Evolutionary conservation across 2,797 vertebrate species (phyloP), one percentile per base, ranked within the genome.

Genomic region (Cossypha heuglini): DNA sequence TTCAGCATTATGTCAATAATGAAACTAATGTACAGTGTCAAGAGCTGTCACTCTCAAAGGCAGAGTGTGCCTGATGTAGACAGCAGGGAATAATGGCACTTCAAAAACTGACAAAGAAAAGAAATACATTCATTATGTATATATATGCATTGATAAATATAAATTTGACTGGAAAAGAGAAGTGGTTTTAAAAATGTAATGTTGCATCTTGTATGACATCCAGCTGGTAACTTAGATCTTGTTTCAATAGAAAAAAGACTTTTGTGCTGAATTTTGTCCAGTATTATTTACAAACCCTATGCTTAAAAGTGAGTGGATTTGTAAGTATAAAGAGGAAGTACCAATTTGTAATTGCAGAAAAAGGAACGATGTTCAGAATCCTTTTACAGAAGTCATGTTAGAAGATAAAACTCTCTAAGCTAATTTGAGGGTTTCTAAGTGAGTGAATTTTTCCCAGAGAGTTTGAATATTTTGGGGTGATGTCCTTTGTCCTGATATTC

Each of bases 21-120:
- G 84, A 97, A 90, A 94, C 76, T 97, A 96, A 97, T 91, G 81
- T 59, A 72, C 88, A 82, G 76, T 97, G 94, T 95, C 96, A 96
- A 87, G 63, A 79, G 42, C 94, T 96, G 90, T 97, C 95, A 95
- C 42, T 97, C 76, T 72, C 49, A 87, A 91, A 96, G 74, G 48
- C 68, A 85, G 8, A 74, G 46, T 33, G 59, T 92, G 42, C 51
- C 80, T 96, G 88, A 92, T 5, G 4, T 63, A 85, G 95, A 85
- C 84, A 91, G 78, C 29, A 19, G 74, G 93, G 74, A 96, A 94
- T 82, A 95, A 83, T 62, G 90, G 43, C 74, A 94, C 42, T 33
- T 96, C 91, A 86, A 95, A 96, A 95, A 67, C 71, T 86, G 79
- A 94, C 84, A 90, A 76, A 94, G 76, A 72, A 86, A 94, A 86